Conservation (phyloP, 2,797 vertebrate species). For the Limnodromus scolopaceus region DNA sequence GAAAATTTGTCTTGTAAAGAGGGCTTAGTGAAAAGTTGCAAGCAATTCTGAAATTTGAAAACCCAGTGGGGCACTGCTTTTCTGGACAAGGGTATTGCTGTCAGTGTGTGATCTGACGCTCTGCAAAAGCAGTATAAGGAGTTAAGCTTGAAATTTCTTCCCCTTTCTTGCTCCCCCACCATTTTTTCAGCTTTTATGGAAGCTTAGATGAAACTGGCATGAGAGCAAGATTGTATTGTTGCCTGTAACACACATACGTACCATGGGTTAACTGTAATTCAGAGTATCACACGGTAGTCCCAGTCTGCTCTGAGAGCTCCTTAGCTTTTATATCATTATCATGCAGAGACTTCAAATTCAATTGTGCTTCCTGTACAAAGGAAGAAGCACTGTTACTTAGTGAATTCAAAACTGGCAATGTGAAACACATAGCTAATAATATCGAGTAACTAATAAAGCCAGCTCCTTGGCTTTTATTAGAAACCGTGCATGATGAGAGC, state of each 20-base stretch:
- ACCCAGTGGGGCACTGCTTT: not conserved
- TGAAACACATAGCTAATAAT: not conserved
- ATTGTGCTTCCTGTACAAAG: not conserved
- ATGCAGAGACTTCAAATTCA: not conserved
- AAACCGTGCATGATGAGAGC: not conserved
- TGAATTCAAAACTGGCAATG: not conserved
- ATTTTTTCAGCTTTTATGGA: not conserved
- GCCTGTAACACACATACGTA: not conserved
- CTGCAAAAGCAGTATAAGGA: not conserved
- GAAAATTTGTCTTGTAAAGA: not conserved
- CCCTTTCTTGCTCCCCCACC: not conserved
- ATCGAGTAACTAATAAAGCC: not conserved
- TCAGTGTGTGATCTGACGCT: not conserved
- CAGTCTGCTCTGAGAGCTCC: not conserved
- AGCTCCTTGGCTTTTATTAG: not conserved
- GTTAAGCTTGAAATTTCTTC: not conserved
- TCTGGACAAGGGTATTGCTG: not conserved
- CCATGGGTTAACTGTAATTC: not conserved
- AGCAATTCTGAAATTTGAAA: not conserved
- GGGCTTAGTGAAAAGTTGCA: not conserved
- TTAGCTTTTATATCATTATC: not conserved
- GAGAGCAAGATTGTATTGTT: not conserved
- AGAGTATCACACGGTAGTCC: fast-evolving
- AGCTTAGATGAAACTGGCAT: not conserved
- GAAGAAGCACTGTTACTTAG: not conserved